A percentile compares a stretch with the other conserved stretches of the same genome.
phyloP scores from a whole-genome alignment of 2,797 vertebrate species.

The Epinephelus awoara region DNA sequence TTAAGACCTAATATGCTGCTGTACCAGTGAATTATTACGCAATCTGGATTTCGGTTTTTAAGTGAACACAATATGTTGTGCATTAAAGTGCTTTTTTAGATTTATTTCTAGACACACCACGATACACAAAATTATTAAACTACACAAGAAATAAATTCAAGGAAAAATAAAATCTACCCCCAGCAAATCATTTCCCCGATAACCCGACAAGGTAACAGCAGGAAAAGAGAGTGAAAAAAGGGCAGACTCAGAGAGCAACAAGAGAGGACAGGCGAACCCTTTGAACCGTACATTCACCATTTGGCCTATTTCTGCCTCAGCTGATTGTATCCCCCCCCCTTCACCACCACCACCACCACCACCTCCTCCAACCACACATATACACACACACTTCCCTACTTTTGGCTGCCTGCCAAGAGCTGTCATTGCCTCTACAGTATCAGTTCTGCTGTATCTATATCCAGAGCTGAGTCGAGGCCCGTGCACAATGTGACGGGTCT shows the following conservation, averaged over 20 bases:
- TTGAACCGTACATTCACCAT: constrained; percentile 76
- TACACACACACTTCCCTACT: constrained; percentile 46
- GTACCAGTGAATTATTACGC: no score
- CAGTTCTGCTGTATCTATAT: constrained; percentile 76
- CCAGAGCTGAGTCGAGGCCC: constrained; percentile 47
- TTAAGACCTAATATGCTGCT: not conserved
- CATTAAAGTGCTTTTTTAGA: not conserved
- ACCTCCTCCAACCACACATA: constrained; percentile 41
- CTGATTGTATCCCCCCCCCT: constrained; percentile 69
- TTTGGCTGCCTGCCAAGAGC: constrained; percentile 78
- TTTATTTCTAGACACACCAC: no score
- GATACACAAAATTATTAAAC: not conserved
- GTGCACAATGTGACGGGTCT: constrained; percentile 31
- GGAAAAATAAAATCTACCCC: not conserved
- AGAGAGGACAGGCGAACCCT: constrained; percentile 68
- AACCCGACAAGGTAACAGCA: constrained; percentile 6
- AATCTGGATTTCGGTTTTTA: not conserved
- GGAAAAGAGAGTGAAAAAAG: constrained; percentile 17
- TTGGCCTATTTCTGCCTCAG: constrained; percentile 84
- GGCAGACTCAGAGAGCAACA: constrained; percentile 32
- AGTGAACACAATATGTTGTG: not conserved
- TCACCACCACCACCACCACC: not conserved
- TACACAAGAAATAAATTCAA: not conserved
- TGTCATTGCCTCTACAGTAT: constrained; percentile 79
- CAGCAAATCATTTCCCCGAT: not conserved